These are phyloP conservation scores for Caradrina clavipalpis DNA, from an alignment of 2,888 invertebrate genomes.

Conservation along the genomic window DNA sequence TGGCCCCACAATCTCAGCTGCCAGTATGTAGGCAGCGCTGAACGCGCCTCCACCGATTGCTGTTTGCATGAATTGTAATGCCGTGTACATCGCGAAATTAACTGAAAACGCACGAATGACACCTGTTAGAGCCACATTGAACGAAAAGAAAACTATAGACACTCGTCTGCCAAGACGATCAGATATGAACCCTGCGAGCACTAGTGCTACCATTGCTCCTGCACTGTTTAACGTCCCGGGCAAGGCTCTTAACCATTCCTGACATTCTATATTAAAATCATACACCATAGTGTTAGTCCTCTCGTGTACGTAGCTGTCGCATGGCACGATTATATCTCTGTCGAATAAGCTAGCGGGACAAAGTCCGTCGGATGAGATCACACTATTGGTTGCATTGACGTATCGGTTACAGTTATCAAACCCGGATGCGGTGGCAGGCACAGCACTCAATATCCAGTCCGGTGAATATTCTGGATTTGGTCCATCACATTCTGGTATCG, in stretches of 20 bases:
- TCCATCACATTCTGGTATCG: constrained; percentile 80
- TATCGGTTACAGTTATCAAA: constrained; percentile 82
- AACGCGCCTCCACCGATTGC: constrained; percentile 85
- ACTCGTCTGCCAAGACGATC: constrained; percentile 89
- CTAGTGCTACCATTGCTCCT: constrained; percentile 93
- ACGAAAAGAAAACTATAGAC: constrained; percentile 83
- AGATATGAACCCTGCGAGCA: constrained; percentile 93
- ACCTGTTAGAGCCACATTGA: constrained; percentile 82
- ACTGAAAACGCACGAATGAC: constrained; percentile 84
- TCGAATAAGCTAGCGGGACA: constrained; percentile 80
- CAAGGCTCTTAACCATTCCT: constrained; percentile 93
- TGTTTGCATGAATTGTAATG: constrained; percentile 82
- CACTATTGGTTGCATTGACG: constrained; percentile 67
- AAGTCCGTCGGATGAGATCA: constrained; percentile 58
- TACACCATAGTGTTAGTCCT: constrained; percentile 83
- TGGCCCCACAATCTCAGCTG: constrained; percentile 94
- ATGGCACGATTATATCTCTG: constrained; percentile 72
- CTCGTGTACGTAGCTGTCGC: constrained; percentile 81
- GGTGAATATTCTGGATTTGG: constrained; percentile 76
- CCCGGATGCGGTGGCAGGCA: constrained; percentile 78
- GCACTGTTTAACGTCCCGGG: constrained; percentile 94
- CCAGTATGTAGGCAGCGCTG: constrained; percentile 89
- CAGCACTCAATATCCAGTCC: constrained; percentile 79
- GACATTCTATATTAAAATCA: constrained; percentile 85
- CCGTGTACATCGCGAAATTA: constrained; percentile 84